Evolutionary conservation across 2,888 invertebrate genomes (phyloP), one percentile per base, ranked within the genome.

Genomic region (Mimachlamys varia): DNA sequence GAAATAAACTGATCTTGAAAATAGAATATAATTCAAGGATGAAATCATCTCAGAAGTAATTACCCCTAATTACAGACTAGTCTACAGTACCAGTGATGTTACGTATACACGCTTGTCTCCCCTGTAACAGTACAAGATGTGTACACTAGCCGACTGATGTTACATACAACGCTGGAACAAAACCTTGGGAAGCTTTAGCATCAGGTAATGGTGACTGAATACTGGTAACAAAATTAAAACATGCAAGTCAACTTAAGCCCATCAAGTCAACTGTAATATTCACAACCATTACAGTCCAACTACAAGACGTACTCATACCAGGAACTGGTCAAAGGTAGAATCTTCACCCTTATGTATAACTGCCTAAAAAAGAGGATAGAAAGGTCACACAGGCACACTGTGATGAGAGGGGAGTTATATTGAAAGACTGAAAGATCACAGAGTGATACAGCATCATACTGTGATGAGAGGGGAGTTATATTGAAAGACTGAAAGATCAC

Each of bases 301-400:
- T 76, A 53, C 5, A 53, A 53, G 53, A 12, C 22, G 27, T 4
- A 7, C 7, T 33, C 89, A 89, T 89, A 89, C 89, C 89, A 89
- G 37, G 38, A 89, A 37, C n/a, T 58, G 58, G 58, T 89, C 58
- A 89, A 89, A 89, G 44, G 89, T 37, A 33, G 89, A 89, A 12
- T 55, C 89, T n/a, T 89, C 89, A 15, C 38, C 62, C 62, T 55
- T 89, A 38, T 62, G 58, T n/a, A 37, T 37, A 62, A 89, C 55
- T 37, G 62, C 58, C 89, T 89, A 44, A 58, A 62, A 38, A 38
- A 87, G 49, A 76, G 49, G 33, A 89, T 0, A 44, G 33, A 37
- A 38, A 76, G 44, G 53, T 33, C 22, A 89, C 12, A 88, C 17
- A n/a, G 88, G 7, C n/a, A 88, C 19, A 53, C 15, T 53, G 53